Conservation (phyloP, 2,888 invertebrate genomes). For the Hydrotaea cyrtoneurina region DNA sequence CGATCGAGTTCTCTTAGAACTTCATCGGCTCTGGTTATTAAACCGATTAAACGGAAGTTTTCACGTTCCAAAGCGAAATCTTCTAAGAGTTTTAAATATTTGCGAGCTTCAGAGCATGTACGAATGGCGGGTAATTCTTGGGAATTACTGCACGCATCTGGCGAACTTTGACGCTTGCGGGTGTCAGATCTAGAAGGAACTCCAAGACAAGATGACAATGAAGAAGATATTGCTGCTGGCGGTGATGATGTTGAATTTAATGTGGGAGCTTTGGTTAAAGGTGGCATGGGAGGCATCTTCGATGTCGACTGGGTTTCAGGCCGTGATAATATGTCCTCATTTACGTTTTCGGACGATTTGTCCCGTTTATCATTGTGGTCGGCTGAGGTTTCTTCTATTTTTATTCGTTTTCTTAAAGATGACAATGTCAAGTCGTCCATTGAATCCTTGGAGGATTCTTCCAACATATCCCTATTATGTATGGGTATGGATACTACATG, state of each 20-base stretch:
- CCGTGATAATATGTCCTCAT: no score
- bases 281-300: slow-evolving; percentile 68
- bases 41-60: slow-evolving; percentile 77
- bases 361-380: slow-evolving; percentile 12
- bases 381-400: slow-evolving; percentile 39
- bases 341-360: slow-evolving; percentile 1
- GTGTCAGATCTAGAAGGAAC: slow-evolving; percentile 43
- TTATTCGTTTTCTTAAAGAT: slow-evolving; percentile 59
- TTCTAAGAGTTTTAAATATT: slow-evolving; percentile 77
- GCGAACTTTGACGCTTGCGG: slow-evolving; percentile 51
- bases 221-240: slow-evolving; percentile 8
- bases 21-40: slow-evolving; percentile 78
- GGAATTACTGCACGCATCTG: slow-evolving; percentile 24
- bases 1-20: slow-evolving; percentile 76
- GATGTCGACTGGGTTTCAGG: neutral
- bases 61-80: slow-evolving; percentile 77
- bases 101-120: slow-evolving; percentile 75
- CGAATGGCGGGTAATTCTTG: slow-evolving; percentile 65
- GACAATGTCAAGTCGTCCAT: slow-evolving; percentile 58
- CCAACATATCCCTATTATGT: slow-evolving; percentile 57
- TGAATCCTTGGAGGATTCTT: slow-evolving; percentile 63
- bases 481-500: slow-evolving; percentile 59
- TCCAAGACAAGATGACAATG: neutral
- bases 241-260: neutral
- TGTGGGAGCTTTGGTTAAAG: slow-evolving; percentile 67